These are phyloP conservation scores for Drosophila asahinai DNA, from an alignment of 1,140 invertebrate genomes.

Conservation along the genomic window DNA sequence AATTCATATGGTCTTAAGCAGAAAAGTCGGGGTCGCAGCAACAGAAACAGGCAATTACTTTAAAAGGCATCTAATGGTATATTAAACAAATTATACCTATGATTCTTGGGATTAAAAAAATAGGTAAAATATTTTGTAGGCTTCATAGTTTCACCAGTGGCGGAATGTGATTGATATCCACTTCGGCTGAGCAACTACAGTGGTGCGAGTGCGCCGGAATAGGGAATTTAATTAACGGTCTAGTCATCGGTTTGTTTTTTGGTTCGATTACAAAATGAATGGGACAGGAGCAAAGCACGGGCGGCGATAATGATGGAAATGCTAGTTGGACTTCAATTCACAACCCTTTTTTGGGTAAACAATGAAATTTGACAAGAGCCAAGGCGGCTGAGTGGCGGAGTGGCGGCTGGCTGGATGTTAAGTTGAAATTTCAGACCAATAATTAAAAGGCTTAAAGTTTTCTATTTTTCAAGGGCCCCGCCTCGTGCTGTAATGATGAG, in stretches of 20 bases:
- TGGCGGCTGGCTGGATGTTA: conserved; percentile 11
- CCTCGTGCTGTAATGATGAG: not conserved
- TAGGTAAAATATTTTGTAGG: too few species aligned
- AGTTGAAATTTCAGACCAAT: conserved; percentile 37
- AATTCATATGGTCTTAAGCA: too few species aligned
- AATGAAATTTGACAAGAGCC: conserved; percentile 2
- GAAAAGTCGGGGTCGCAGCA: too few species aligned
- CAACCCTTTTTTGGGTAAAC: conserved; percentile 7
- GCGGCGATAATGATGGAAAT: not conserved
- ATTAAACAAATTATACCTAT: too few species aligned
- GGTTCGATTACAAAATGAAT: conserved; percentile 8
- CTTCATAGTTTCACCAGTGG: too few species aligned
- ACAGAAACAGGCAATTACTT: too few species aligned
- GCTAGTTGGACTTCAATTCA: not conserved
- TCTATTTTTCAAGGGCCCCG: conserved; percentile 5
- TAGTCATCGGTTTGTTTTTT: not conserved
- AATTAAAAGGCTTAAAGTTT: conserved; percentile 30
- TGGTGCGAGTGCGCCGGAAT: too few species aligned
- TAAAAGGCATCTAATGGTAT: too few species aligned
- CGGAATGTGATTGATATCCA: too few species aligned
- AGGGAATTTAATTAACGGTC: not conserved
- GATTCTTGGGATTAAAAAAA: too few species aligned
- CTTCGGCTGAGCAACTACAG: too few species aligned
- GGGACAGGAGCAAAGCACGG: not conserved
- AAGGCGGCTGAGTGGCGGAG: not conserved